phyloP scores from a whole-genome alignment of 2,797 vertebrate genomes.

The Acridotheres tristis region DNA sequence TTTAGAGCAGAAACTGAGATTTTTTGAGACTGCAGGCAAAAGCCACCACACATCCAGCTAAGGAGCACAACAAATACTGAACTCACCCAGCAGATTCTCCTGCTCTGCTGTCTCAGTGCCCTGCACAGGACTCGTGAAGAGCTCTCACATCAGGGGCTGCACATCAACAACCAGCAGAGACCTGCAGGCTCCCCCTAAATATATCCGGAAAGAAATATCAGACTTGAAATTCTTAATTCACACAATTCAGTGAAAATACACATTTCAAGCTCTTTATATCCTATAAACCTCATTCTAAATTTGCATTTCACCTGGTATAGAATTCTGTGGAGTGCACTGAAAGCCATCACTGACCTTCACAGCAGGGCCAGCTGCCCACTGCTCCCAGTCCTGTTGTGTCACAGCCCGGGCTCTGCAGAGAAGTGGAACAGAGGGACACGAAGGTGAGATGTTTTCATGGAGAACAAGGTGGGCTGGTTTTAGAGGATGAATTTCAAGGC shows the following conservation, averaged over 20 bases:
- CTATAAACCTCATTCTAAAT: neutral
- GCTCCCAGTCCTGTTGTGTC: rapidly evolving
- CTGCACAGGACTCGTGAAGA: neutral
- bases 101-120: neutral
- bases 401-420: neutral
- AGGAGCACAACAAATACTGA: neutral
- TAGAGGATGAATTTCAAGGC: rapidly evolving
- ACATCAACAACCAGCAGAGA: neutral
- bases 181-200: neutral
- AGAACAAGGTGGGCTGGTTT: rapidly evolving
- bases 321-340: rapidly evolving
- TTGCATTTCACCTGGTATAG: rapidly evolving
- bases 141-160: neutral
- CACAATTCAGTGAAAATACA: rapidly evolving
- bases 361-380: neutral
- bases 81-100: neutral
- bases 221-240: neutral
- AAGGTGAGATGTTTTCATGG: rapidly evolving
- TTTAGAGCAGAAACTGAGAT: neutral
- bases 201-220: rapidly evolving
- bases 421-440: neutral
- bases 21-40: neutral
- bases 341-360: neutral
- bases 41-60: rapidly evolving
- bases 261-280: rapidly evolving